phyloP scores from a whole-genome alignment of 2,113 vertebrate genomes.

The Atrichornis clamosus region DNA sequence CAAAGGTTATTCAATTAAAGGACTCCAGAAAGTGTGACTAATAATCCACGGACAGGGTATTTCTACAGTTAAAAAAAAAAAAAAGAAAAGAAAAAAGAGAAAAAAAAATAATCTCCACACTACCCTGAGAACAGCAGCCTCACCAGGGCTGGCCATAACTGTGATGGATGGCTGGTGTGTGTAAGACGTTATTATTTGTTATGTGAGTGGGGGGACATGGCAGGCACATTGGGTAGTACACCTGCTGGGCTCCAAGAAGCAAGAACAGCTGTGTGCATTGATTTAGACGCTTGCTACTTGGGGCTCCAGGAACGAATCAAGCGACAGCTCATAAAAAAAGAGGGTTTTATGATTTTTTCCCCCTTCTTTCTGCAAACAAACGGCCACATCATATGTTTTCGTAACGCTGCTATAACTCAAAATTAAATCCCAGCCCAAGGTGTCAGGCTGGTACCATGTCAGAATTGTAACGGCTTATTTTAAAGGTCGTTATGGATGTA shows the following conservation, averaged over 20 bases:
- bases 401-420: slow-evolving; percentile 85
- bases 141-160: slow-evolving; percentile 82
- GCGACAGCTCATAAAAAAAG: slow-evolving; percentile 94
- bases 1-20: slow-evolving; percentile 79
- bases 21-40: slow-evolving; percentile 71
- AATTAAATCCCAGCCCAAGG: slow-evolving; percentile 88
- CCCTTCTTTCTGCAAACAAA: slow-evolving; percentile 90
- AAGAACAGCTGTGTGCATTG: slow-evolving; percentile 96
- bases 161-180: slow-evolving; percentile 95
- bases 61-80: slow-evolving; percentile 37
- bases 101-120: neutral
- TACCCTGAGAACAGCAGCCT: slow-evolving; percentile 72
- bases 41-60: slow-evolving; percentile 63
- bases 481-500: slow-evolving; percentile 73
- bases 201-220: slow-evolving; percentile 90
- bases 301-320: slow-evolving; percentile 95
- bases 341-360: slow-evolving; percentile 84
- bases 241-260: slow-evolving; percentile 93
- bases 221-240: slow-evolving; percentile 86
- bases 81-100: neutral
- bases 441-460: slow-evolving; percentile 88
- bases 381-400: slow-evolving; percentile 95
- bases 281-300: slow-evolving; percentile 89
- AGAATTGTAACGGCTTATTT: slow-evolving; percentile 83
- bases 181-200: slow-evolving; percentile 96